Percentiles rank a stretch among this genome's conserved stretches.
These are phyloP conservation scores for Flexamia atlantica DNA, from an alignment of 2,888 invertebrate species.

Conservation along the genomic window DNA sequence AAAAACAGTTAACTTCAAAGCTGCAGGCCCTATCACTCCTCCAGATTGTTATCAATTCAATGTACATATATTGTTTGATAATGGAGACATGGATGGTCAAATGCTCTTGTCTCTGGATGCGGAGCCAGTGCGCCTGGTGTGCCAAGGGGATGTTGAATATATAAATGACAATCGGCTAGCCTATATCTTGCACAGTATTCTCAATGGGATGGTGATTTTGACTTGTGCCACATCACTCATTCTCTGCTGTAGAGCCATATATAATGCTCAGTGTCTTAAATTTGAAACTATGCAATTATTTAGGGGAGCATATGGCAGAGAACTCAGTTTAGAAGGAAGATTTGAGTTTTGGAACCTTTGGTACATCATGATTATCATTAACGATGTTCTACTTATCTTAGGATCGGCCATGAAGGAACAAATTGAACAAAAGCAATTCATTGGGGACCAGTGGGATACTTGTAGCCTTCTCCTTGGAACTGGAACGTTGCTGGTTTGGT, in stretches of 20 bases:
- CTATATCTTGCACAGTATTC: conserved; percentile 84
- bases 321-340: conserved; percentile 86
- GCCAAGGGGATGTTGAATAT: conserved; percentile 88
- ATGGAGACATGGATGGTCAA: conserved; percentile 96
- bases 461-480: conserved; percentile 97
- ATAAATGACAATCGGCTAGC: conserved; percentile 85
- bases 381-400: conserved; percentile 94
- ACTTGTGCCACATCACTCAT: conserved; percentile 89
- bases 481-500: conserved; percentile 98
- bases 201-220: conserved; percentile 90
- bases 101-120: conserved; percentile 90
- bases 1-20: conserved; percentile 94
- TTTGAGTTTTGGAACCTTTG: conserved; percentile 97
- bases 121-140: conserved; percentile 85
- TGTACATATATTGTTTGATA: conserved; percentile 89
- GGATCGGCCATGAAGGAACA: conserved; percentile 98
- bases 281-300: conserved; percentile 78
- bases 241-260: conserved; percentile 93
- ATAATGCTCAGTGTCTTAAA: conserved; percentile 91
- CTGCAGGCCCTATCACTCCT: conserved; percentile 90
- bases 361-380: conserved; percentile 98
- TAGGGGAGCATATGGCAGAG: conserved; percentile 82
- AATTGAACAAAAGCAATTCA: conserved; percentile 92
- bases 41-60: conserved; percentile 96
- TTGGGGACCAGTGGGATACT: conserved; percentile 94